phyloP scores from a whole-genome alignment of 2,888 invertebrate species.

The Archips crataeganus region DNA sequence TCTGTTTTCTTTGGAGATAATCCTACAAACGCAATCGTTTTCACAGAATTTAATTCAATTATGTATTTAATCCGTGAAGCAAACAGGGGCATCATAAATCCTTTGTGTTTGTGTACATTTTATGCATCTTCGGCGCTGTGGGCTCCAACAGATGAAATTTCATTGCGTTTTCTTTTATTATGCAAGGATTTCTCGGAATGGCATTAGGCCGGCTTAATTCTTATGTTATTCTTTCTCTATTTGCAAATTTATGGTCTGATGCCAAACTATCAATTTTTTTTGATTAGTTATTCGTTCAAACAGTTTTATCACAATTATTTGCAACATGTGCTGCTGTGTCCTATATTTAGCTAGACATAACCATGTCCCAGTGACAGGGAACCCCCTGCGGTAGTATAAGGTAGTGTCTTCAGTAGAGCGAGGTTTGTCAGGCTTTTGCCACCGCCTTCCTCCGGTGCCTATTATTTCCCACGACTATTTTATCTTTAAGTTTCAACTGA shows the following conservation, averaged over 20 bases:
- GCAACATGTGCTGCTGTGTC: too few species aligned
- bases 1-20: slow-evolving; percentile 17
- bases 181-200: background rate
- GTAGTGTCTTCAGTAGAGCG: background rate
- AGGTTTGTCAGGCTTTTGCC: background rate
- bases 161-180: slow-evolving; percentile 3
- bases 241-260: background rate
- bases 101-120: background rate
- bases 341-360: background rate
- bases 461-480: background rate
- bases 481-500: background rate
- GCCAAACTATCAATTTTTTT: too few species aligned
- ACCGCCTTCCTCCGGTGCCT: background rate
- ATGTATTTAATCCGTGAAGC: slow-evolving; percentile 3
- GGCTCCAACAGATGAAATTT: background rate
- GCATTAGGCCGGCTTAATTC: background rate
- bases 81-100: background rate
- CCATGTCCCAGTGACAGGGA: too few species aligned
- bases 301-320: too few species aligned
- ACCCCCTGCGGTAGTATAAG: background rate
- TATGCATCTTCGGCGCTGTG: background rate
- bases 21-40: slow-evolving; percentile 2
- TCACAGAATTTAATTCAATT: slow-evolving; percentile 1
- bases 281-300: too few species aligned
- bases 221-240: background rate